Conservation (phyloP, 1,140 invertebrate species). For the Drosophila simulans region DNA sequence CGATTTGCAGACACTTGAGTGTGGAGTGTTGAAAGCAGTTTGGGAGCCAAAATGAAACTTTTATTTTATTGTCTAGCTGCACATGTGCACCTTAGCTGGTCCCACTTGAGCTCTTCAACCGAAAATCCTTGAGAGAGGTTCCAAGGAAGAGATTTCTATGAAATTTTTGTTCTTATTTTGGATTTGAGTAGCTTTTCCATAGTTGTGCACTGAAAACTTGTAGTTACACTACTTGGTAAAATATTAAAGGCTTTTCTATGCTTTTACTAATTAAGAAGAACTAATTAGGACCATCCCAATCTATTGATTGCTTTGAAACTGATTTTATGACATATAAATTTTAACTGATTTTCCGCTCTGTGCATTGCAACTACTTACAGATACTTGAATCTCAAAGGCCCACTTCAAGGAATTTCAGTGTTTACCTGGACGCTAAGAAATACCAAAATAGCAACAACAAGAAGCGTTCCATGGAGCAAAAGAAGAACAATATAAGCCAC, state of each 20-base stretch:
- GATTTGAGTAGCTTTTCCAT: neutral
- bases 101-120: neutral
- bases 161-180: neutral
- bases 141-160: conserved; percentile 3
- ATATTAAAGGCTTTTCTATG: too few relatives aligned
- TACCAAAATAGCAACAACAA: conserved; percentile 43
- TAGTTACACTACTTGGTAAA: neutral
- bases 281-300: too few relatives aligned
- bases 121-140: neutral
- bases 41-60: conserved; percentile 20
- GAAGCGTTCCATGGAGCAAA: conserved; percentile 9
- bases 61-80: conserved; percentile 39
- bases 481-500: conserved; percentile 56
- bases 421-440: conserved; percentile 62
- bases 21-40: conserved; percentile 4
- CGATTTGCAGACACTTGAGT: conserved; percentile 39
- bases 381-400: conserved; percentile 79
- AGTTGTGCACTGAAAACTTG: neutral
- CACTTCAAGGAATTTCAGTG: conserved; percentile 66
- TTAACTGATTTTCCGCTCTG: neutral
- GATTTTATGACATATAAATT: neutral
- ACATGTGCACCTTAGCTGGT: conserved; percentile 8
- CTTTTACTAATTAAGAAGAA: neutral
- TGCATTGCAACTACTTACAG: conserved; percentile 50
- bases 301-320: neutral